Percentiles rank a stretch among this genome's conserved stretches.
Evolutionary conservation across 2,888 invertebrate genomes (phyloP).

Genomic region (Aphidius colemani): DNA sequence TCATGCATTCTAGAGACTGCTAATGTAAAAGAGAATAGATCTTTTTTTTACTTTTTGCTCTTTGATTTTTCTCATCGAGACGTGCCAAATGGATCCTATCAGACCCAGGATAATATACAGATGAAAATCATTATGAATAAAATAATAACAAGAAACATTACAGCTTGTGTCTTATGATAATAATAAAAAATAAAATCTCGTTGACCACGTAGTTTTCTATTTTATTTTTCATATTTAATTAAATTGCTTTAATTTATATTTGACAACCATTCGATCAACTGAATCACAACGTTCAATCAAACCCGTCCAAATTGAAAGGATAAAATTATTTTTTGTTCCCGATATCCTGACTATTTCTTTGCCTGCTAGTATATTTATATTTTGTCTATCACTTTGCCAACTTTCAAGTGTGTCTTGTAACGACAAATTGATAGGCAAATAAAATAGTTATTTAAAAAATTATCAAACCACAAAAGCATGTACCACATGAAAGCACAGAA

Average conservation of each 20-base stretch:
- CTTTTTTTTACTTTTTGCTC: not conserved
- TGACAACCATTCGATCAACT: constrained; percentile 15
- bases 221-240: constrained; percentile 27
- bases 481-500: constrained; percentile 36
- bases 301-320: constrained; percentile 26
- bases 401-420: no score
- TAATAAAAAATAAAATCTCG: constrained; percentile 41
- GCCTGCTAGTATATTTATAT: no score
- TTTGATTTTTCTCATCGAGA: not conserved
- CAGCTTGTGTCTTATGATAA: constrained; percentile 29
- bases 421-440: no score
- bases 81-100: not conserved
- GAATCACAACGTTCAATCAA: constrained; percentile 12
- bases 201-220: constrained; percentile 47
- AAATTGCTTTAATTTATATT: constrained; percentile 26
- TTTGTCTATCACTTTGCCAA: no score
- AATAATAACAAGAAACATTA: no score
- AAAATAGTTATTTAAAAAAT: not conserved
- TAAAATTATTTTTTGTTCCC: constrained; percentile 1
- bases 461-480: constrained; percentile 49
- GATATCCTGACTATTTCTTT: no score
- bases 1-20: not conserved
- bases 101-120: no score
- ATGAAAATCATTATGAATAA: no score
- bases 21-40: not conserved